A percentile compares a stretch with the other conserved stretches of the same genome.
Conservation (phyloP, 1,140 invertebrate species). For the Drosophila orosa region DNA sequence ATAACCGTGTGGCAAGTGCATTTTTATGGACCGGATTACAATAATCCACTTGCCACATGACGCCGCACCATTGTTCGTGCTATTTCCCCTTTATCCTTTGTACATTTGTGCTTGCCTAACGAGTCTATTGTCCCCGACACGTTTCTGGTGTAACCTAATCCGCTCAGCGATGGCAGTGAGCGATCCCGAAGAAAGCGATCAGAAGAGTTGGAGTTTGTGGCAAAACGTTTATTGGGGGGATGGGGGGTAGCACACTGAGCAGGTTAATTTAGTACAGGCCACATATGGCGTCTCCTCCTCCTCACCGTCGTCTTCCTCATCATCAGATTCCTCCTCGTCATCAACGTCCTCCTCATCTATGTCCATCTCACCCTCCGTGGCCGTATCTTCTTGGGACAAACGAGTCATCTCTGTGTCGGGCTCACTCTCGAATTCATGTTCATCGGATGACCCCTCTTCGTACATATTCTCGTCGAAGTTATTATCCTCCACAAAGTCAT, state of each 20-base stretch:
- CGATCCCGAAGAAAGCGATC: conserved; percentile 20
- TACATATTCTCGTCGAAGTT: fast-evolving
- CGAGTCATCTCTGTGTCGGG: too few species aligned
- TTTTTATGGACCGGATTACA: conserved; percentile 55
- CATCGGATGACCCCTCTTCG: too few species aligned
- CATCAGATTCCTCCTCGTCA: too few species aligned
- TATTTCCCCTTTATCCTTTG: conserved; percentile 9
- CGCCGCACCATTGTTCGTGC: conserved; percentile 32
- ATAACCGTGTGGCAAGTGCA: conserved; percentile 57
- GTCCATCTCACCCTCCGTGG: too few species aligned
- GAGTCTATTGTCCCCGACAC: conserved; percentile 60
- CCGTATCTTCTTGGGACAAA: too few species aligned
- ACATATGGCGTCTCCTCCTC: too few species aligned
- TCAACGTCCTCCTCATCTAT: too few species aligned
- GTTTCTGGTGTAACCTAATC: conserved; percentile 66
- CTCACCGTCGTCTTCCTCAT: background rate
- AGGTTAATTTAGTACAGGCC: too few species aligned
- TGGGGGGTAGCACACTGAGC: too few species aligned
- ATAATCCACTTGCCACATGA: conserved; percentile 74
- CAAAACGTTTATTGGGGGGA: conserved; percentile 6
- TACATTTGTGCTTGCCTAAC: conserved; percentile 7
- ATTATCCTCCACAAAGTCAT: background rate
- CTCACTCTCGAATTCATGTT: too few species aligned
- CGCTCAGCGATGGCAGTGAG: conserved; percentile 41
- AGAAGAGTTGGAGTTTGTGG: background rate